Evolutionary conservation across 2,888 invertebrate species (phyloP).

Genomic region (Ormia ochracea): DNA sequence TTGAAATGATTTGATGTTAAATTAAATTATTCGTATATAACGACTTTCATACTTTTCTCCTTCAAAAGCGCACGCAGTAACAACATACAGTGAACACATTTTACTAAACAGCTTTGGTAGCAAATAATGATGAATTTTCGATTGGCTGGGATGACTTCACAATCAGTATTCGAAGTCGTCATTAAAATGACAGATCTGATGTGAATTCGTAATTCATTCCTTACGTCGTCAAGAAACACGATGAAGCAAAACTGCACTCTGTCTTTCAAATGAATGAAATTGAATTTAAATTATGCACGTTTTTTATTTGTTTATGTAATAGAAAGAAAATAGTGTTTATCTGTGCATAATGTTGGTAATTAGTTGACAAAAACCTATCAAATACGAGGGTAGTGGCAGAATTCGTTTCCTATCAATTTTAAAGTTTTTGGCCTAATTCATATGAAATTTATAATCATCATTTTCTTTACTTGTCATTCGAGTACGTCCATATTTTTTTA

Average conservation of each 20-base stretch:
- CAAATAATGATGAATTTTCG: background rate
- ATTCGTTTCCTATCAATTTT: too few species aligned
- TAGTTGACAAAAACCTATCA: background rate
- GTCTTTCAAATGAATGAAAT: background rate
- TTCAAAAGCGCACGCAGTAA: background rate
- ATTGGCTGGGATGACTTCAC: background rate
- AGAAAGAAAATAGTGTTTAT: background rate
- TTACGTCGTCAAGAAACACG: background rate
- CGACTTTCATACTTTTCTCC: background rate
- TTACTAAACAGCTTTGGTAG: conserved; percentile 17
- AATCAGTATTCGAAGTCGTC: conserved; percentile 22
- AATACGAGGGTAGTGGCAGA: background rate
- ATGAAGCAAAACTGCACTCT: background rate
- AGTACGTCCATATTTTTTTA: too few species aligned
- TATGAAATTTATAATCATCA: too few species aligned
- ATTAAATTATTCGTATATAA: too few species aligned
- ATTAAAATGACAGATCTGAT: conserved; percentile 21
- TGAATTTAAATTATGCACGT: conserved; percentile 34
- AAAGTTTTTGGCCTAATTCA: too few species aligned
- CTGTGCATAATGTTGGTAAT: background rate
- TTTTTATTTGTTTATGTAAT: conserved; percentile 33
- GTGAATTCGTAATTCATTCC: conserved; percentile 29
- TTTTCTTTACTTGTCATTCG: too few species aligned
- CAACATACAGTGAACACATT: conserved; percentile 4
- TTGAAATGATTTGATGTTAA: too few species aligned